Base-by-base conservation (phyloP, 1,140 invertebrate genomes). In the Meloidogyne floridensis region DNA sequence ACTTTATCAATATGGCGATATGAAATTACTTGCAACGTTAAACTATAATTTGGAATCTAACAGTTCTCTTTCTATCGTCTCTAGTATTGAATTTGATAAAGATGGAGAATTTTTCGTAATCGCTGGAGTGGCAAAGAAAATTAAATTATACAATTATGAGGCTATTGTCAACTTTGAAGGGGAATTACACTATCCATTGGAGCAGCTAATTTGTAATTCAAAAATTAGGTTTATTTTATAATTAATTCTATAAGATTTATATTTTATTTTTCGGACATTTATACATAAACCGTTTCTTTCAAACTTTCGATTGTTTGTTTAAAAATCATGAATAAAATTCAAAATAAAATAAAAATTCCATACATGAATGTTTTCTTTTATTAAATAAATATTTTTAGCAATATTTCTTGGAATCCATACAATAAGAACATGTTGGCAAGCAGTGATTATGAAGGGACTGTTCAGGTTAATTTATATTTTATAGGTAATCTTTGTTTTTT, bases 71-170 rank as follows among this genome's bases (percentile, higher is more conserved):
- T 96, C 95, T 42, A 98, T 98, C 87, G 96, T 97, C 0, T 97
- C 95, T 32, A 87, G 85, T 15, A 97, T 98, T 85, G 96, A 98
- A 91, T 98, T 98, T 91, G 96, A 98, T 89, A 95, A 96, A 91
- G 96, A 98, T 90, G 94, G 95, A 90, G 96, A 98, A 91, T 95
- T 94, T 91, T 97, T 98, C 91, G 96, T 96, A 0, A 96, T 98
- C 84, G 96, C 96, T 70, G 96, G 96, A 15, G 95, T 98, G 2
- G 97, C 96, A 0, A 97, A 96, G 89, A 93, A 95, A 81, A 98
- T 98, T 59, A 97, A 97, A 91, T 93, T 97, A 32, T 93, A 95
- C 92, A 95, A 98, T 88, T 98, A 95, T 91, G 93, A 93, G 51
- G 92, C 93, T 74, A 95, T 97, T 13, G 93, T 97, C 73, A 92